Evolutionary conservation across 2,797 vertebrate species (phyloP).

Genomic region (Okamejei kenojei): DNA sequence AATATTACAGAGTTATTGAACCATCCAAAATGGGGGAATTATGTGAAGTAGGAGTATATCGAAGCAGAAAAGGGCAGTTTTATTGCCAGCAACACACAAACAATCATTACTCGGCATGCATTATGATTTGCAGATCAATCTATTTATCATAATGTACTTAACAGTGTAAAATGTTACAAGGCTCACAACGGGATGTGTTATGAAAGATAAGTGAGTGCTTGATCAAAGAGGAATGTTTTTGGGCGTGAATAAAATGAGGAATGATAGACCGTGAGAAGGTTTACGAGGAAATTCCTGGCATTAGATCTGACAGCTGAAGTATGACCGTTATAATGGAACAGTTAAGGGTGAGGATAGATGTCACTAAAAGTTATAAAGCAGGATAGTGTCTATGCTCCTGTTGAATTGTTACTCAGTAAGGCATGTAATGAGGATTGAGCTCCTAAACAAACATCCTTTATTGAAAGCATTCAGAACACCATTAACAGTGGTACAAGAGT

Average conservation of each 20-base stretch:
- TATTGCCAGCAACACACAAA: neutral
- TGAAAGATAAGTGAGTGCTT: neutral
- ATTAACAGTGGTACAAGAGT: too few relatives aligned
- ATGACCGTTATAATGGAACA: too few relatives aligned
- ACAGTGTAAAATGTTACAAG: too few relatives aligned
- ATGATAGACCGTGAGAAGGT: neutral
- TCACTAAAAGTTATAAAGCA: too few relatives aligned
- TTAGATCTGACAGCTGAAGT: neutral
- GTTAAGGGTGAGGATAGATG: too few relatives aligned
- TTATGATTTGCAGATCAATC: neutral
- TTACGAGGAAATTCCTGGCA: neutral
- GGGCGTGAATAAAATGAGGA: neutral
- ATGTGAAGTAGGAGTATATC: neutral
- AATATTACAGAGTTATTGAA: neutral
- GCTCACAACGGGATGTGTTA: too few relatives aligned
- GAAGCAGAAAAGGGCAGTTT: neutral
- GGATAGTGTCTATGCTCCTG: too few relatives aligned
- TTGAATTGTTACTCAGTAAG: too few relatives aligned
- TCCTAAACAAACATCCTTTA: too few relatives aligned
- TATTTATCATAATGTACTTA: too few relatives aligned
- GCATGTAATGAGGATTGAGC: too few relatives aligned
- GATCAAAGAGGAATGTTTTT: neutral
- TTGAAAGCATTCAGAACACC: too few relatives aligned
- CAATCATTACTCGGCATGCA: neutral
- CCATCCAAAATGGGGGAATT: neutral